Percentiles rank a stretch among this genome's conserved stretches.
phyloP scores from a whole-genome alignment of 2,113 vertebrate genomes.

The Pseudorhombus dupliciocellatus region DNA sequence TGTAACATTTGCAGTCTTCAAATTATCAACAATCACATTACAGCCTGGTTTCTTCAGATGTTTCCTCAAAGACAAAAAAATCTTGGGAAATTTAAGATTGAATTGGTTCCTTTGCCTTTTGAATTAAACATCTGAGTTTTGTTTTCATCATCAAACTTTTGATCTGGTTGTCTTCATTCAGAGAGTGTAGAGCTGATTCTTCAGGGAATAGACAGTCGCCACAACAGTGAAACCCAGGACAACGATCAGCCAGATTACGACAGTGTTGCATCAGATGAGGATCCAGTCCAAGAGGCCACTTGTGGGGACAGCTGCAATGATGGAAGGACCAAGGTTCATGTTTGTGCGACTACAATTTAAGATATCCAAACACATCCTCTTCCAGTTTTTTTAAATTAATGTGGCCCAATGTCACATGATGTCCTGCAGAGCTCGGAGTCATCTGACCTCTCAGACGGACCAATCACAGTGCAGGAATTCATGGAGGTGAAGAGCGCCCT shows the following conservation, averaged over 20 bases:
- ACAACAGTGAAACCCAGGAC: constrained; percentile 88
- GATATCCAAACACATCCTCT: background rate
- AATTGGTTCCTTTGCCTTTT: background rate
- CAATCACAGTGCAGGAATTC: constrained; percentile 95
- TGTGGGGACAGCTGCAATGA: constrained; percentile 86
- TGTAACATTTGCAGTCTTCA: background rate
- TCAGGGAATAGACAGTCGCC: constrained; percentile 87
- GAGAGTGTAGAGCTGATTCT: constrained; percentile 94
- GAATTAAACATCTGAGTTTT: constrained; percentile 12
- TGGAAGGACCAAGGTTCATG: constrained; percentile 88
- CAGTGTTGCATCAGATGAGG: constrained; percentile 97
- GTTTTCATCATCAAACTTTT: constrained; percentile 28
- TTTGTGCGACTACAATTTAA: background rate
- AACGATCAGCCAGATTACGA: constrained; percentile 97
- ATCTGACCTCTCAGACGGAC: constrained; percentile 92
- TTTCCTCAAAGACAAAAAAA: background rate
- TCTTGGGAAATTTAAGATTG: no score
- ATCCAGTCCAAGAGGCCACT: constrained; percentile 85
- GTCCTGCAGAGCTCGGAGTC: constrained; percentile 91
- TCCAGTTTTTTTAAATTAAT: background rate
- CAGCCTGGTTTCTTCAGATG: background rate
- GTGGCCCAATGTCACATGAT: background rate
- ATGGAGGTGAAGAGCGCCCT: constrained; percentile 96
- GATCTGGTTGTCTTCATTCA: constrained; percentile 61
- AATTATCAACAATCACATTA: background rate